A percentile compares a stretch with the other conserved stretches of the same genome.
phyloP scores from a whole-genome alignment of 2,113 vertebrate species.

The Chaenogobius annularis region DNA sequence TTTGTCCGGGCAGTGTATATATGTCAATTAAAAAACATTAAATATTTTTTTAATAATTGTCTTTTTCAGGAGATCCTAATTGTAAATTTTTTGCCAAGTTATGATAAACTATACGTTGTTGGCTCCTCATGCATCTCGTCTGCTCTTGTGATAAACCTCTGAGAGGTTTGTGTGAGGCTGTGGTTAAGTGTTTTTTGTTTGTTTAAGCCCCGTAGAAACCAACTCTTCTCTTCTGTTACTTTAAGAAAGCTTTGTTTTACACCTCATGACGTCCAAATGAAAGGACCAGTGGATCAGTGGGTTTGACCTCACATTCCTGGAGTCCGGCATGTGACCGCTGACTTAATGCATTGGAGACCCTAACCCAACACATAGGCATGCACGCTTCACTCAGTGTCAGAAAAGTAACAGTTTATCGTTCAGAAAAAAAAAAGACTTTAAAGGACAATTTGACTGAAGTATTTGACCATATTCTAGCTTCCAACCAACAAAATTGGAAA shows the following conservation, averaged over 20 bases:
- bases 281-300: slow-evolving; percentile 10
- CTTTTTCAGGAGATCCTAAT: too few species aligned
- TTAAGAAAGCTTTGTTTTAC: slow-evolving; percentile 5
- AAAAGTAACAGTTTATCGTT: too few species aligned
- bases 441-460: too few species aligned
- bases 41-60: too few species aligned
- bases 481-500: too few species aligned
- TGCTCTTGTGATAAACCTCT: slow-evolving; percentile 15
- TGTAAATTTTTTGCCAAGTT: too few species aligned
- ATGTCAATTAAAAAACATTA: too few species aligned
- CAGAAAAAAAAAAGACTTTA: too few species aligned
- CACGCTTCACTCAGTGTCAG: background rate
- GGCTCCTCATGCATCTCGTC: background rate
- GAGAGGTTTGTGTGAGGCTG: background rate
- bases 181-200: background rate
- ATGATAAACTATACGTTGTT: background rate
- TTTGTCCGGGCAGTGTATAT: too few species aligned
- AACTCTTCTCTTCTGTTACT: background rate
- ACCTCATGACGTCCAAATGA: background rate
- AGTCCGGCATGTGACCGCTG: slow-evolving; percentile 42
- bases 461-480: too few species aligned
- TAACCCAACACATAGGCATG: background rate
- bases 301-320: slow-evolving; percentile 30
- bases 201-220: background rate
- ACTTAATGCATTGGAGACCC: background rate